These are phyloP conservation scores for Drosophila ogumai DNA, from an alignment of 1,140 invertebrate species.

Conservation along the genomic window DNA sequence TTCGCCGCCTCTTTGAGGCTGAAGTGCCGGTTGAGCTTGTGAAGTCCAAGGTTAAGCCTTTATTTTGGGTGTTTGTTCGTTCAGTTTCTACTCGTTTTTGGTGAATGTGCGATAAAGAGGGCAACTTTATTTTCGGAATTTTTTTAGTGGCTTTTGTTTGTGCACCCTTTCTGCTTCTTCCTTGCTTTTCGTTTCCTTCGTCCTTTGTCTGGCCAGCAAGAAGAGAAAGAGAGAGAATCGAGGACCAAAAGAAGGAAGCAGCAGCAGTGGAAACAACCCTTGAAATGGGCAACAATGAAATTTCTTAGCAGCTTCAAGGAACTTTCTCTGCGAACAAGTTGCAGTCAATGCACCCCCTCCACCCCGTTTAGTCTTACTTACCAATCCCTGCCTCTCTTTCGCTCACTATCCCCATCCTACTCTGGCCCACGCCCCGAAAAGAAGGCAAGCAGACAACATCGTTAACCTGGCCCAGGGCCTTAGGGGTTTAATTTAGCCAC, in stretches of 20 bases:
- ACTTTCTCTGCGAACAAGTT: slow-evolving; percentile 66
- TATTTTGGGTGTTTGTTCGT: slow-evolving; percentile 36
- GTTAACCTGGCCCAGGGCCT: slow-evolving; percentile 64
- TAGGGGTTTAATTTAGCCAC: slow-evolving; percentile 42
- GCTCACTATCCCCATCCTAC: neutral
- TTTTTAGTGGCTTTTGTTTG: slow-evolving; percentile 34
- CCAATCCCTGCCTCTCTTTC: slow-evolving; percentile 6
- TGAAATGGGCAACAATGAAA: slow-evolving; percentile 61
- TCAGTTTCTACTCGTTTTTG: slow-evolving; percentile 12
- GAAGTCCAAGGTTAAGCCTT: slow-evolving; percentile 70
- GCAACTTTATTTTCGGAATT: slow-evolving; percentile 48
- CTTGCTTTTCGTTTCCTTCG: neutral
- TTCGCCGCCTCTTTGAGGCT: slow-evolving; percentile 4
- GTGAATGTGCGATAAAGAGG: slow-evolving; percentile 38
- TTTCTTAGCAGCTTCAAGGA: slow-evolving; percentile 63
- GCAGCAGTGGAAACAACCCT: slow-evolving; percentile 41
- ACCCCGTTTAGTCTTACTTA: neutral
- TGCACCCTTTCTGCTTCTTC: slow-evolving; percentile 22
- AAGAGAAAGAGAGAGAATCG: slow-evolving; percentile 4
- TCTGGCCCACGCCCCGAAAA: slow-evolving; percentile 34
- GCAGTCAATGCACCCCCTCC: slow-evolving; percentile 67
- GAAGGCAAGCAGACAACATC: slow-evolving; percentile 52
- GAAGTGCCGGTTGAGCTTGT: slow-evolving; percentile 38
- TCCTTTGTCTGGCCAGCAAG: slow-evolving; percentile 34
- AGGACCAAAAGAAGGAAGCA: slow-evolving; percentile 13